Evolutionary conservation across 2,113 vertebrate species (phyloP).

Genomic region (Rhinopomastus cyanomelas): DNA sequence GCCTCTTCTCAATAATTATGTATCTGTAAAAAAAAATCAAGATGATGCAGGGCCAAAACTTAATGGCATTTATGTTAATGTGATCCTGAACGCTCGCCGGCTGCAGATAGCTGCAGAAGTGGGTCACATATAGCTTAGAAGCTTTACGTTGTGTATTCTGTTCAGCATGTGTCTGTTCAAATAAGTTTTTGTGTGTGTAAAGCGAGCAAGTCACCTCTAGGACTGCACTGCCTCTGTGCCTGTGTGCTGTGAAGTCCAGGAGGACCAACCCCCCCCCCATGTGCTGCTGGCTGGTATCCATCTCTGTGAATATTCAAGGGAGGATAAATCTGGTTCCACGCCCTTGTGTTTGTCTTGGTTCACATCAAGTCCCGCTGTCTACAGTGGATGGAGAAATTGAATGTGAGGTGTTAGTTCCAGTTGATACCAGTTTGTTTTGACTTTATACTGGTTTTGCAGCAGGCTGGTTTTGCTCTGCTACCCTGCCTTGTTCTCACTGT

Average conservation of each 20-base stretch:
- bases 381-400: neutral
- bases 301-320: neutral
- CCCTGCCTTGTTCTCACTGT: neutral
- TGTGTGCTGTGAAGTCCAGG: neutral
- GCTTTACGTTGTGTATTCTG: neutral
- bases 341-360: neutral
- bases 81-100: neutral
- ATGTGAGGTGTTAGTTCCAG: neutral
- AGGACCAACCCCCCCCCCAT: neutral
- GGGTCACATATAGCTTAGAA: slow-evolving; percentile 21
- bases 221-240: neutral
- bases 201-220: neutral
- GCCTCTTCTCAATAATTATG: slow-evolving; percentile 62
- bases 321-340: neutral
- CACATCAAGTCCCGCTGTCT: neutral
- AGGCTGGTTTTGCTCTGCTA: neutral
- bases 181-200: neutral
- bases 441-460: neutral
- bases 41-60: slow-evolving; percentile 39
- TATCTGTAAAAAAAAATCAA: slow-evolving; percentile 68
- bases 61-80: slow-evolving; percentile 59
- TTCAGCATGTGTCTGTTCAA: neutral
- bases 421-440: neutral
- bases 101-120: neutral
- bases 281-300: neutral